A percentile compares a stretch with the other conserved stretches of the same genome.
These are phyloP conservation scores for Ptilorrhoa leucosticta DNA, from an alignment of 2,113 vertebrate species.

Conservation along the genomic window DNA sequence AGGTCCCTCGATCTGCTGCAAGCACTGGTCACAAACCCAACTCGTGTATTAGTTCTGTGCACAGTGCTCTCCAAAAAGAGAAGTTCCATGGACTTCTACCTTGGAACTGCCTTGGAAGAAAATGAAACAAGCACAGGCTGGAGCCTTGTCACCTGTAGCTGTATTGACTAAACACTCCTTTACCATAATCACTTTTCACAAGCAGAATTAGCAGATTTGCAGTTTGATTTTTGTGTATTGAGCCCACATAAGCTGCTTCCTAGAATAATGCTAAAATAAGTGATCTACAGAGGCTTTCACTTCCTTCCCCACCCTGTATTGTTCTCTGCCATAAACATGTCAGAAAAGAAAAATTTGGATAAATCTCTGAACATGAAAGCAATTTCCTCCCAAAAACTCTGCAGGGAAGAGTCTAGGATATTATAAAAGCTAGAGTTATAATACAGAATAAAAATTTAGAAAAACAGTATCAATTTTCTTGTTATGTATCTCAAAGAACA, in stretches of 20 bases:
- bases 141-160: background rate
- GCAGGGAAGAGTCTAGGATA: background rate
- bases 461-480: background rate
- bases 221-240: background rate
- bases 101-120: background rate
- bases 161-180: background rate
- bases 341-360: background rate
- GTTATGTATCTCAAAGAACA: background rate
- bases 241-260: background rate
- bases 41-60: accelerated
- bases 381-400: background rate
- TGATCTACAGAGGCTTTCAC: background rate
- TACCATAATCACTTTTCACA: background rate
- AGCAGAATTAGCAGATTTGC: background rate
- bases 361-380: background rate
- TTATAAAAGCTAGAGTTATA: background rate
- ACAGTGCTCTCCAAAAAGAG: background rate
- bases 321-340: background rate
- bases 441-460: background rate
- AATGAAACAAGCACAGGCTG: background rate
- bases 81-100: background rate
- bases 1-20: background rate
- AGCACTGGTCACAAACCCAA: background rate
- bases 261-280: background rate
- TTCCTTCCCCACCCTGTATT: background rate